Evolutionary conservation across 2,888 invertebrate species (phyloP), one percentile per base, ranked within the genome.

Genomic region (Chromoteleia sp.): DNA sequence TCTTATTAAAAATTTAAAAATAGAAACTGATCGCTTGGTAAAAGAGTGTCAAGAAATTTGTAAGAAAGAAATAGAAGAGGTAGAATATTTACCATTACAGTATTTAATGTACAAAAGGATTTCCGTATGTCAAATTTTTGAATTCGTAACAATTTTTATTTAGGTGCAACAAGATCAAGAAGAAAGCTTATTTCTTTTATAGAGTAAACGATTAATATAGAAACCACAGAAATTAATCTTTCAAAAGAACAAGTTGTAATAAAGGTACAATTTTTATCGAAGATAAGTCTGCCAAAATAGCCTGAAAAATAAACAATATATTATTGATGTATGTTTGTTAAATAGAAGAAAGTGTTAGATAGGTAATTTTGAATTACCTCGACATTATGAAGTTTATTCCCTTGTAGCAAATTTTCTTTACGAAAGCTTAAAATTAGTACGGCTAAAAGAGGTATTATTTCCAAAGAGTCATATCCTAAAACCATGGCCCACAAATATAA

Each of bases 401-500:
- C 94, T 92, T 94, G 94, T 92, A 97, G 94, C 45, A 98, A 93
- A 92, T 97, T 97, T 86, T 97, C 96, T 89, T 96, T 96, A 25
- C 98, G 93, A 88, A 97, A 97, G 88, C 96, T 96, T 21, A 98
- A 92, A 86, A 98, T 97, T 12, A 96, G 95, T 39, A 97, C 95
- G 0, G 98, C 97, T 68, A 98, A 93, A n/a, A 97, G 92, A 0
- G 98, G 95, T 67, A 99, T 93, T 36, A 98, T 95, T 92, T 98
- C 98, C 75, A 98, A 92, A 5, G 98, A 97, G 91, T 98, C 98
- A 91, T 97, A 98, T 2, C 98, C 98, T 8, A 99, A 93, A 67
- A 97, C 94, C 86, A 98, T 93, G 92, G 99, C 99, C 99, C 99
- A 99, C 10, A 99, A 93, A 43, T 97, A 94, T 1, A 99, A 93